Evolutionary conservation across 1,140 invertebrate species (phyloP), one percentile per base, ranked within the genome.

Genomic region (Drosophila neocordata): DNA sequence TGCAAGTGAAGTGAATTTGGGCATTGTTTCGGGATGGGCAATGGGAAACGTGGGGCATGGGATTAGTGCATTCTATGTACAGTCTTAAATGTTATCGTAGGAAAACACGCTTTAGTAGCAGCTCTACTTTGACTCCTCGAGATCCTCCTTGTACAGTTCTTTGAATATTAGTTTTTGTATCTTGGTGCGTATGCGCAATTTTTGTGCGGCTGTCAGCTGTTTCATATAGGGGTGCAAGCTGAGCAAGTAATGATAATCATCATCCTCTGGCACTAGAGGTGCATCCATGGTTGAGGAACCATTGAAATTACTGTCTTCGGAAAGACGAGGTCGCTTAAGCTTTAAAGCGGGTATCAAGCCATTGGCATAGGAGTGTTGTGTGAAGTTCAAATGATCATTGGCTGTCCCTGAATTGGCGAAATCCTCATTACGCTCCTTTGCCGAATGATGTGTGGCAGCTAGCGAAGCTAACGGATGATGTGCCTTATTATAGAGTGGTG

Each of bases 111-210:
- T 35, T 15, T 34, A 37, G 48, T 61, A 8, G 59, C 58, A 18
- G 20, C 18, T 69, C 89, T 88, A 91, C 83, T 91, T 91, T 56
- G 89, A 89, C 64, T 91, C 90, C 67, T 91, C 90, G 51, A 91
- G 76, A 69, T 92, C 91, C 71, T 91, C 88, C 61, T 91, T 91
- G 70, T 92, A 92, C 35, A 92, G 83, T 70, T 92, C 91, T 58
- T 92, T 92, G 31, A 92, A 92, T 22, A 92, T 91, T 65, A 92
- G 73, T 63, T 92, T 92, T 82, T 92, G 91, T 75, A 92, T 91
- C 79, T 91, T 91, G 59, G 89, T 92, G 65, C 91, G 85, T 60
- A 91, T 90, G 35, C 89, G 82, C 51, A 92, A 58, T 59, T 92
- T 92, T 38, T 92, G 91, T 7, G 91, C 79, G 11, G 90, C 79